Evolutionary conservation across 2,888 invertebrate species (phyloP).

Genomic region (Drosophila acutilabella): DNA sequence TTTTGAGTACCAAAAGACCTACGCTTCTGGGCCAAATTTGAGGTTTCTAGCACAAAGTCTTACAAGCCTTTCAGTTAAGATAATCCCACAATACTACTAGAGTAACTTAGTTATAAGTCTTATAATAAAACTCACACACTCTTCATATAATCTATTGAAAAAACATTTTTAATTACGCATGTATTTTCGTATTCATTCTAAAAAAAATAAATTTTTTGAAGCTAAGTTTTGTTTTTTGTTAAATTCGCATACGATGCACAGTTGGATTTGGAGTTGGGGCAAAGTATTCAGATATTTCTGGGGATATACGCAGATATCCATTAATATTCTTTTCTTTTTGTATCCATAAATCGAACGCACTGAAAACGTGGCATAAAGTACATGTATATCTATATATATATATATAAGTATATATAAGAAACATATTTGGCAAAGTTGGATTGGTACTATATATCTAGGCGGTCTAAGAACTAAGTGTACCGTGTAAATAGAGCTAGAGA

Average conservation of each 20-base stretch:
- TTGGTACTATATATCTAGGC: conserved; percentile 60
- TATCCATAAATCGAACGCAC: conserved; percentile 16
- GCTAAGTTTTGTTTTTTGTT: conserved; percentile 33
- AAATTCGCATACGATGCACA: conserved; percentile 35
- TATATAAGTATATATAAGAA: conserved; percentile 42
- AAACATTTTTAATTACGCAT: conserved; percentile 45
- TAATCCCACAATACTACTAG: too few species aligned
- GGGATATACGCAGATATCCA: conserved; percentile 32
- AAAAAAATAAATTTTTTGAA: conserved; percentile 40
- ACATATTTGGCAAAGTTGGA: conserved; percentile 78
- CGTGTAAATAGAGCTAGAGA: conserved; percentile 42
- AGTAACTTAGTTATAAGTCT: too few species aligned
- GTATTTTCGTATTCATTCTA: conserved; percentile 38
- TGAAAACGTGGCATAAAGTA: conserved; percentile 20
- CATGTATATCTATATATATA: conserved; percentile 10
- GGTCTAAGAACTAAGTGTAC: conserved; percentile 45
- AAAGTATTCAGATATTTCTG: conserved; percentile 18
- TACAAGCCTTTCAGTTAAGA: background rate
- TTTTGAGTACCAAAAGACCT: too few species aligned
- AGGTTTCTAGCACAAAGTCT: background rate
- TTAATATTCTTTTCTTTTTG: background rate
- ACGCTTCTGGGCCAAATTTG: too few species aligned
- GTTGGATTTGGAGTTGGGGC: conserved; percentile 12
- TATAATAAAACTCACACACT: background rate
- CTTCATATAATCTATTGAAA: conserved; percentile 31